Evolutionary conservation across 2,888 invertebrate genomes (phyloP).

Genomic region (Acanthosoma haemorrhoidale): DNA sequence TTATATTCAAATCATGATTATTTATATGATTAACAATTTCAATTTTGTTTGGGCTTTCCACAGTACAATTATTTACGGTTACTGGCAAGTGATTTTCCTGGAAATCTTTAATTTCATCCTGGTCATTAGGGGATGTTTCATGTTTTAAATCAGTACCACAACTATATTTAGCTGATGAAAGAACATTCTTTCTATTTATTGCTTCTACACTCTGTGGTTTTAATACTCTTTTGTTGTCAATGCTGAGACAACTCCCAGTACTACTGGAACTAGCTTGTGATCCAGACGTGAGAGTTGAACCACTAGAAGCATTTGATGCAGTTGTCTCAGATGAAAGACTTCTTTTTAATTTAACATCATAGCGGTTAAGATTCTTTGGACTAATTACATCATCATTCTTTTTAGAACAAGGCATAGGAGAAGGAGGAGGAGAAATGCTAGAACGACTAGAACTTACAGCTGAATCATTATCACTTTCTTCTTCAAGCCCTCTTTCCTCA

Average conservation of each 20-base stretch:
- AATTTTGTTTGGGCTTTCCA: slow-evolving; percentile 47
- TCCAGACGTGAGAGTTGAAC: slow-evolving; percentile 66
- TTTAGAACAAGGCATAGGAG: slow-evolving; percentile 60
- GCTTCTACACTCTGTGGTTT: slow-evolving; percentile 77
- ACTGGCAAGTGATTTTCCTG: background rate
- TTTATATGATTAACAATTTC: slow-evolving; percentile 46
- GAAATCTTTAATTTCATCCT: slow-evolving; percentile 45
- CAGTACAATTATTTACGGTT: background rate
- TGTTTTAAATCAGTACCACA: slow-evolving; percentile 69
- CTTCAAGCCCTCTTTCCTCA: slow-evolving; percentile 46
- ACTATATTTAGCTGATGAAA: slow-evolving; percentile 79
- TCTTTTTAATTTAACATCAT: slow-evolving; percentile 50
- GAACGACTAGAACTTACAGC: slow-evolving; percentile 81
- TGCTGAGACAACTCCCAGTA: slow-evolving; percentile 46
- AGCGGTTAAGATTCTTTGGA: slow-evolving; percentile 43
- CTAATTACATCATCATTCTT: slow-evolving; percentile 48
- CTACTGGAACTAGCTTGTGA: slow-evolving; percentile 54
- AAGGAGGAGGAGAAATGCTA: slow-evolving; percentile 68
- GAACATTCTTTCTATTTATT: slow-evolving; percentile 77
- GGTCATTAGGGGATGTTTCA: background rate
- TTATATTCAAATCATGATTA: slow-evolving; percentile 46
- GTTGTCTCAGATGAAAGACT: slow-evolving; percentile 69
- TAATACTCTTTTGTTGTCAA: slow-evolving; percentile 61
- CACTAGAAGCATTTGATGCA: slow-evolving; percentile 57
- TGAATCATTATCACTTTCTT: slow-evolving; percentile 81